Conservation (phyloP, 2,113 vertebrate genomes). For the Myrmophylax atrothorax region DNA sequence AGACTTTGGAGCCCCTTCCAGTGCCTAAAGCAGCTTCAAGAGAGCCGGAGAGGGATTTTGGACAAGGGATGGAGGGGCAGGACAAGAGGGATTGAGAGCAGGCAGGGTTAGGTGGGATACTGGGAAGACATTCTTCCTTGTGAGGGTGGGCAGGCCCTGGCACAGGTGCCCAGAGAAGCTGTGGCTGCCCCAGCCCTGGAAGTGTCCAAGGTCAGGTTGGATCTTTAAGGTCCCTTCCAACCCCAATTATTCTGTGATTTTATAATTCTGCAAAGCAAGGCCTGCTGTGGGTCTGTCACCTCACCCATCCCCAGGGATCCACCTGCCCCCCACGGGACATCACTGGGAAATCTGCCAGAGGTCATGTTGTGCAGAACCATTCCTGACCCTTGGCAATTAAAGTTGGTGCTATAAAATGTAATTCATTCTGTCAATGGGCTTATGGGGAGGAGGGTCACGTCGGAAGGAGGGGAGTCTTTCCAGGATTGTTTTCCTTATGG, state of each 20-base stretch:
- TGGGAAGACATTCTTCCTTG: background rate
- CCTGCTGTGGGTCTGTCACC: background rate
- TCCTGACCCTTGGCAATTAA: background rate
- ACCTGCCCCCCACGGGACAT: fast-evolving
- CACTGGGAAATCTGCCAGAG: background rate
- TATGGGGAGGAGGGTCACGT: background rate
- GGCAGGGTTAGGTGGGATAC: background rate
- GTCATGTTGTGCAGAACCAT: fast-evolving
- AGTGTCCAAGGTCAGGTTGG: background rate
- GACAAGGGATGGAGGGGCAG: background rate
- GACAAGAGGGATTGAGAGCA: background rate
- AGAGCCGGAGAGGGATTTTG: background rate
- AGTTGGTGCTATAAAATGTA: background rate
- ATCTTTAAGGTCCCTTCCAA: background rate
- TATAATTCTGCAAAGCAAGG: background rate
- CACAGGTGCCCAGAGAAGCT: background rate
- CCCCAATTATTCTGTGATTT: background rate
- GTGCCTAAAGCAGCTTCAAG: background rate
- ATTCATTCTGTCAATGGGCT: background rate
- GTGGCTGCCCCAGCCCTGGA: background rate
- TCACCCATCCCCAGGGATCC: background rate
- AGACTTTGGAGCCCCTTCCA: background rate
- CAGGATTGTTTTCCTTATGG: background rate
- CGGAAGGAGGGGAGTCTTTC: background rate
- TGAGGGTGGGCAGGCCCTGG: background rate